Evolutionary conservation across 2,888 invertebrate genomes (phyloP).

Genomic region (Scaptomyza parva): DNA sequence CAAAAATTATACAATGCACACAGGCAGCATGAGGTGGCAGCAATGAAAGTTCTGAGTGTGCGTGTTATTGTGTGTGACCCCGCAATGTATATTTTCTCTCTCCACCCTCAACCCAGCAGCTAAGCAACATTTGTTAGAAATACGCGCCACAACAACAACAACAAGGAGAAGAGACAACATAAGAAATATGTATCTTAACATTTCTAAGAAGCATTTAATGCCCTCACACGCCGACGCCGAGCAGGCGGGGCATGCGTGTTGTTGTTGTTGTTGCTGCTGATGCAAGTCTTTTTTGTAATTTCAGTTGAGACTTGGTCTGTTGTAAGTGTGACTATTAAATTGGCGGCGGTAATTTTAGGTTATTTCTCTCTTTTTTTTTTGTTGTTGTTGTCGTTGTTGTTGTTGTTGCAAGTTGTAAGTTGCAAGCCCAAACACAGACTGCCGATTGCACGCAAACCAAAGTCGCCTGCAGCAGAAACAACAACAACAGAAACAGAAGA

Average conservation of each 20-base stretch:
- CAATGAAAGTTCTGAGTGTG: conserved; percentile 6
- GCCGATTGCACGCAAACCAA: conserved; percentile 59
- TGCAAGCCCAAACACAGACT: conserved; percentile 54
- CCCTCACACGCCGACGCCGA: conserved; percentile 67
- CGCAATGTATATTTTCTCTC: conserved; percentile 16
- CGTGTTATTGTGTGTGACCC: conserved; percentile 8
- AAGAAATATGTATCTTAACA: conserved; percentile 56
- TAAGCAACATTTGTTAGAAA: conserved; percentile 41
- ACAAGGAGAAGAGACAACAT: neutral
- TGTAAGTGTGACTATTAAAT: conserved; percentile 81
- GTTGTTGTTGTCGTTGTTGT: conserved; percentile 17
- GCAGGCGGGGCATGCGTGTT: conserved; percentile 59
- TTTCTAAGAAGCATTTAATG: conserved; percentile 80
- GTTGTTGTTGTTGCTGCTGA: conserved; percentile 33
- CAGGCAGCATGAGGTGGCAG: conserved; percentile 21
- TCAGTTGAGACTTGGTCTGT: conserved; percentile 54
- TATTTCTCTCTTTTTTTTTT: conserved; percentile 48
- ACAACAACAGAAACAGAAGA: conserved; percentile 29
- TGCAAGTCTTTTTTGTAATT: conserved; percentile 68
- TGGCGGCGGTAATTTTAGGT: conserved; percentile 81
- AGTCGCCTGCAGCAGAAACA: conserved; percentile 50
- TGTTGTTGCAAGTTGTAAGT: conserved; percentile 48
- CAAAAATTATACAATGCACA: conserved; percentile 66
- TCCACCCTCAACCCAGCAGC: conserved; percentile 52
- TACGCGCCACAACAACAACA: conserved; percentile 14